Conservation (phyloP, 2,888 invertebrate species). For the Microctonus hyperodae region DNA sequence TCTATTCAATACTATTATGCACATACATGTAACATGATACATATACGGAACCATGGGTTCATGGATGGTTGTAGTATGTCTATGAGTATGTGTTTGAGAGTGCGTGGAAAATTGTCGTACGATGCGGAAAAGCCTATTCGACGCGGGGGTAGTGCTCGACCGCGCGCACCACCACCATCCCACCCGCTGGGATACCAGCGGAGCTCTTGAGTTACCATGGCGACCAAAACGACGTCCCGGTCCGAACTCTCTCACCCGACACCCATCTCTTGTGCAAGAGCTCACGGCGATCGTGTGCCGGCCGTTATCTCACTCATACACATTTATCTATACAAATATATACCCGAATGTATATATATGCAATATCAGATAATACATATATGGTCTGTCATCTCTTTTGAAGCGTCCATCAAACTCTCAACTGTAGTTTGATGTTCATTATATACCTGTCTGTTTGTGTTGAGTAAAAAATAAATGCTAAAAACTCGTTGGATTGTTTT, state of each 20-base stretch:
- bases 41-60: no score
- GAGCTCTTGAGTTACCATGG: conserved; percentile 39
- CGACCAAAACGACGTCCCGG: conserved; percentile 37
- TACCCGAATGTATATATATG: conserved; percentile 7
- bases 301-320: background rate
- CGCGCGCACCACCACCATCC: conserved; percentile 14
- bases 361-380: background rate
- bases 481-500: conserved; percentile 13
- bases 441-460: conserved; percentile 10
- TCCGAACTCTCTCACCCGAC: conserved; percentile 32
- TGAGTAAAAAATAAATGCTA: background rate
- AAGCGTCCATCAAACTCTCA: conserved; percentile 12
- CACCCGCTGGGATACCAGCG: conserved; percentile 26
- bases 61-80: background rate
- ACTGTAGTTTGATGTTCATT: conserved; percentile 16
- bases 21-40: background rate
- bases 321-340: background rate
- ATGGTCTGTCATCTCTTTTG: conserved; percentile 10
- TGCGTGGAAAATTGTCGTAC: conserved; percentile 19
- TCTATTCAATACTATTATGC: background rate
- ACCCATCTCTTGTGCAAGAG: conserved; percentile 28
- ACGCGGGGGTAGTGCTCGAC: conserved; percentile 16
- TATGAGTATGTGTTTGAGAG: background rate
- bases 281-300: conserved; percentile 16
- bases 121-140: conserved; percentile 16